phyloP scores from a whole-genome alignment of 2,797 vertebrate genomes.

The Choloepus didactylus region DNA sequence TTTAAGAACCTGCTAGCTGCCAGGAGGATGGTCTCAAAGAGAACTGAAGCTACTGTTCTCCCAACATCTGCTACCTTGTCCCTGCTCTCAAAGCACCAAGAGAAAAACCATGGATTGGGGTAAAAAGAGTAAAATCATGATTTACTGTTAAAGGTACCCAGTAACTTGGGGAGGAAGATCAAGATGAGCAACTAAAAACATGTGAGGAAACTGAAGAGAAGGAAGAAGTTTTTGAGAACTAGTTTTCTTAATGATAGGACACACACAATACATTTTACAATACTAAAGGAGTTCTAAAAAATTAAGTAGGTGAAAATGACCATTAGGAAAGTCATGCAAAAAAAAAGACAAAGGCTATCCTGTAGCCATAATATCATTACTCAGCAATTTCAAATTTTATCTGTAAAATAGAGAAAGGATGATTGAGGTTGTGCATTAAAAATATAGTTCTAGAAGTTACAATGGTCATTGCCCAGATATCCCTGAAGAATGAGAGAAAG shows the following conservation, averaged over 20 bases:
- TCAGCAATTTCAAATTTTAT: conserved; percentile 43
- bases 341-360: neutral
- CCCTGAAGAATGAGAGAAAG: no score
- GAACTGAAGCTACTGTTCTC: neutral
- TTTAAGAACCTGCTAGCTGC: neutral
- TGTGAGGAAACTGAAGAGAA: neutral
- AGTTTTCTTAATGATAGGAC: neutral
- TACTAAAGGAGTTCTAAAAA: neutral
- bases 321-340: neutral
- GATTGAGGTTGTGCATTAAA: neutral
- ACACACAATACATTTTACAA: neutral
- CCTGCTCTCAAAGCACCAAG: neutral
- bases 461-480: no score
- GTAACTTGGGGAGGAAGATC: neutral
- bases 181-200: neutral
- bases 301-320: neutral
- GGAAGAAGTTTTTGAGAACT: neutral
- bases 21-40: neutral
- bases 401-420: neutral
- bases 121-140: neutral
- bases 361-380: neutral
- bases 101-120: neutral
- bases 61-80: neutral
- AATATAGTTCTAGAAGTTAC: neutral
- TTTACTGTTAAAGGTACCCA: neutral